These are phyloP conservation scores for Paratrypauchen microcephalus DNA, from an alignment of 2,797 vertebrate species.

Conservation along the genomic window DNA sequence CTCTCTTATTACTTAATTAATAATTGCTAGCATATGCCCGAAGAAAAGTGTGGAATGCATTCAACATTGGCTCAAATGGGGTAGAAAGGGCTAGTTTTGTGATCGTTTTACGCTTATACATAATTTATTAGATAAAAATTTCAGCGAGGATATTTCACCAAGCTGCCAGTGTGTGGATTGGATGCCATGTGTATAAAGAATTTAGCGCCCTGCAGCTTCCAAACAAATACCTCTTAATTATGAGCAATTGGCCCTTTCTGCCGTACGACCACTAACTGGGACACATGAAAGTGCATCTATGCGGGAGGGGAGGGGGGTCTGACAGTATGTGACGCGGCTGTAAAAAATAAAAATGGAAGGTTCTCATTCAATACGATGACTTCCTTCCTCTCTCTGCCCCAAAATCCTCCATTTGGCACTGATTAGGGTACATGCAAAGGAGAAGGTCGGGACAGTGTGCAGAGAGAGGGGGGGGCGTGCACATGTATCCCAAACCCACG, in stretches of 20 bases:
- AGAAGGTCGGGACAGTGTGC: conserved; percentile 15
- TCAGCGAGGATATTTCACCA: conserved; percentile 7
- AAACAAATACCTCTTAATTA: conserved; percentile 72
- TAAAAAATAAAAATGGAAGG: conserved; percentile 70
- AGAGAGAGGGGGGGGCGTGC: conserved; percentile 54
- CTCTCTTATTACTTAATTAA: conserved; percentile 74
- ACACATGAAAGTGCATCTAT: conserved; percentile 67
- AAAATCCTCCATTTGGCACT: conserved; percentile 71
- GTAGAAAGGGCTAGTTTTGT: conserved; percentile 45
- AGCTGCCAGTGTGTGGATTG: conserved; percentile 43
- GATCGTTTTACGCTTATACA: not conserved
- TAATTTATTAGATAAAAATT: conserved; percentile 1
- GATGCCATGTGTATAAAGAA: conserved; percentile 54
- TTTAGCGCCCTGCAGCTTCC: conserved; percentile 52
- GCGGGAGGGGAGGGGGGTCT: conserved; percentile 19
- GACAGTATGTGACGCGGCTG: conserved; percentile 37
- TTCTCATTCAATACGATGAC: conserved; percentile 67
- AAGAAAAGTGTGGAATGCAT: conserved; percentile 56
- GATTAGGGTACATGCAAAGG: conserved; percentile 71
- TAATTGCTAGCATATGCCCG: conserved; percentile 76
- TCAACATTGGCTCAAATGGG: conserved; percentile 64
- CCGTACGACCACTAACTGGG: conserved; percentile 56
- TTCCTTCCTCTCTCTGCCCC: conserved; percentile 66
- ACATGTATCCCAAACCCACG: conserved; percentile 72
- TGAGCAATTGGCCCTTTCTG: conserved; percentile 63